These are phyloP conservation scores for Mimachlamys varia DNA, from an alignment of 2,888 invertebrate species.

Conservation along the genomic window DNA sequence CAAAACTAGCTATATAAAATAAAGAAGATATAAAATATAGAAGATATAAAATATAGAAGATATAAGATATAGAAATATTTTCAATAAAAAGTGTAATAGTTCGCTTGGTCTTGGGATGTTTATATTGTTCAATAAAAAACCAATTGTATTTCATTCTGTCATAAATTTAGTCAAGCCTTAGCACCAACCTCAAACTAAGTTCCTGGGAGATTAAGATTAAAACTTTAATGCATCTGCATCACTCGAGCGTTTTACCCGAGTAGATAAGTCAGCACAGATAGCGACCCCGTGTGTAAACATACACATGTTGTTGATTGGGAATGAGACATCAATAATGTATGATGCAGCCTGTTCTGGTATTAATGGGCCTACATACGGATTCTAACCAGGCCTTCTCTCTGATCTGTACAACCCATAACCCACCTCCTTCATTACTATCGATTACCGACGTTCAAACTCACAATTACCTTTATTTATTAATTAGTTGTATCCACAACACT, in stretches of 20 bases:
- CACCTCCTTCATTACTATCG: constrained; percentile 9
- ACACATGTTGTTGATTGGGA: not conserved
- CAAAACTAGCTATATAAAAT: too few relatives aligned
- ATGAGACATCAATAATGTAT: not conserved
- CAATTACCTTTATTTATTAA: constrained; percentile 28
- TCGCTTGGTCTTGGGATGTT: too few relatives aligned
- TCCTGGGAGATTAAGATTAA: not conserved
- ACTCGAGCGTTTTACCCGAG: not conserved
- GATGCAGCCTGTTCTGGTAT: not conserved
- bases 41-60: too few relatives aligned
- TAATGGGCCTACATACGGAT: not conserved
- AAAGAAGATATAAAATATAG: too few relatives aligned
- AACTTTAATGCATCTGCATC: not conserved
- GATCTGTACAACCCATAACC: constrained; percentile 2
- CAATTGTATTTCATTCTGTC: not conserved
- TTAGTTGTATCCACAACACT: not conserved
- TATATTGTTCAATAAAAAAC: too few relatives aligned
- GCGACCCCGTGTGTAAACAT: not conserved
- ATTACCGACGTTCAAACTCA: not conserved
- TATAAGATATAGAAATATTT: too few relatives aligned
- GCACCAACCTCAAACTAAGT: not conserved
- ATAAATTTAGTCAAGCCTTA: not conserved
- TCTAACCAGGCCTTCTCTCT: not conserved
- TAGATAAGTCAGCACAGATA: not conserved
- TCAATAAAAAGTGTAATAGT: too few relatives aligned